Evolutionary conservation across 2,113 vertebrate genomes (phyloP).

Genomic region (Capra hircus): DNA sequence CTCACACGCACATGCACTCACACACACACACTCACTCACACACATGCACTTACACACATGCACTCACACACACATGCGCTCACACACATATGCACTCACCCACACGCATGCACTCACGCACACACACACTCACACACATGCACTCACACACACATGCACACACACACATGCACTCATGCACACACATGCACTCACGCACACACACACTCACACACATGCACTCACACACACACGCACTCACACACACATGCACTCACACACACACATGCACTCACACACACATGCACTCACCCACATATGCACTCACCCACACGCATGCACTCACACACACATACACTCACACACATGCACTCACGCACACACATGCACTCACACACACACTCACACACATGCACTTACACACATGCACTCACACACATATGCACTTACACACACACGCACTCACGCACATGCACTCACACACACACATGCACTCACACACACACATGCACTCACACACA

Average conservation of each 20-base stretch:
- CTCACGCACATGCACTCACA: too few species aligned
- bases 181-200: background rate
- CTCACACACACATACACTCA: too few species aligned
- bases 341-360: background rate
- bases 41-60: background rate
- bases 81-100: background rate
- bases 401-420: background rate
- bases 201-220: background rate
- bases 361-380: background rate
- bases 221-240: background rate
- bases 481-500: too few species aligned
- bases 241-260: background rate
- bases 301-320: background rate
- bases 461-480: background rate
- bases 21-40: background rate
- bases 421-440: too few species aligned
- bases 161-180: background rate
- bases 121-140: background rate
- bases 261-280: background rate
- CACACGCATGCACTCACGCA: background rate
- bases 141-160: background rate
- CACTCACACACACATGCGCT: background rate
- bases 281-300: background rate
- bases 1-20: too few species aligned
- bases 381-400: background rate